Evolutionary conservation across 1,140 invertebrate species (phyloP).

Genomic region (Sinella curviseta): DNA sequence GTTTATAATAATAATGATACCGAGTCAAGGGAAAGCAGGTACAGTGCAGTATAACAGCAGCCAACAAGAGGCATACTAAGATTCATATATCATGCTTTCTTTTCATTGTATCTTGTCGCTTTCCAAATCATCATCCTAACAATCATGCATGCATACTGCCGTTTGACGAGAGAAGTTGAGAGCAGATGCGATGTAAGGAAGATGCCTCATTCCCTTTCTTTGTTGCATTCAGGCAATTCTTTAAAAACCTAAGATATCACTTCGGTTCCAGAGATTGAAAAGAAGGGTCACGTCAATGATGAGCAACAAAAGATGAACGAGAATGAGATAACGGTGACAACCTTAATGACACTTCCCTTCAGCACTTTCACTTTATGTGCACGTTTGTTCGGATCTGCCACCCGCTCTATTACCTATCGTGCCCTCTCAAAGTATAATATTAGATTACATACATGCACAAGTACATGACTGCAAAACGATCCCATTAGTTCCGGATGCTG

Average conservation of each 20-base stretch:
- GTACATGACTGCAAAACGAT: not conserved
- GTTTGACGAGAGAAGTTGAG: not conserved
- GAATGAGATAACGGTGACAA: constrained; percentile 6
- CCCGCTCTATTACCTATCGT: too few species aligned
- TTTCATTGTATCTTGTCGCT: not conserved
- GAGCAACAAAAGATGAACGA: constrained; percentile 5
- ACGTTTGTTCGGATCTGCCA: not conserved
- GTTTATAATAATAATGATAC: not conserved
- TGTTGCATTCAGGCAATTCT: constrained; percentile 4
- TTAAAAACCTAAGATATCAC: not conserved
- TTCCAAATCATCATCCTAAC: constrained; percentile 1
- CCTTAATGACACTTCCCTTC: constrained; percentile 22
- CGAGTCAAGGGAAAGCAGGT: constrained; percentile 5
- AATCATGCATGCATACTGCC: not conserved
- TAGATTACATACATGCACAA: not conserved
- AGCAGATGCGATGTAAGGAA: not conserved
- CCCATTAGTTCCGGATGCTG: constrained; percentile 9
- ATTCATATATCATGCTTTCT: not conserved
- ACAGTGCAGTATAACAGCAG: not conserved
- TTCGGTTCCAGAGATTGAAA: not conserved
- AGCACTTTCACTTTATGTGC: constrained; percentile 1
- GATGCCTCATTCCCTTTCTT: not conserved
- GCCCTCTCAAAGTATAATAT: not conserved
- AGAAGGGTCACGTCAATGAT: constrained; percentile 7
- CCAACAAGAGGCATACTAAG: not conserved